A percentile compares a stretch with the other conserved stretches of the same genome.
Conservation (phyloP, 2,797 vertebrate genomes). For the Zalophus californianus region DNA sequence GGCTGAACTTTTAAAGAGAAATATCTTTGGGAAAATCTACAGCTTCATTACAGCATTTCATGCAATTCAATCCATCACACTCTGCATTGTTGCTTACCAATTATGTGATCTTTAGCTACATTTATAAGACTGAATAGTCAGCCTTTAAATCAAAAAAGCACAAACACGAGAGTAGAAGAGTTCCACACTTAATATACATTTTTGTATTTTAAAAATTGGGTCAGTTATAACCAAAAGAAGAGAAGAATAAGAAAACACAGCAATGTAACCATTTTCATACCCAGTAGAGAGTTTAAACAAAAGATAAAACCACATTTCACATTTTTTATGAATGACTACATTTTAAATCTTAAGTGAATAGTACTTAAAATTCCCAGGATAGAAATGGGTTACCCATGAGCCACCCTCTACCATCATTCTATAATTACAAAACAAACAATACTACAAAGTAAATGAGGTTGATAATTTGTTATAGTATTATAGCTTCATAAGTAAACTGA, state of each 20-base stretch:
- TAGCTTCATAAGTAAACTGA: constrained; percentile 40
- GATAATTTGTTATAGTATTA: constrained; percentile 74
- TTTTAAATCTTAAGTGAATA: background rate
- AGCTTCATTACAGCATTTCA: background rate
- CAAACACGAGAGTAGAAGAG: background rate
- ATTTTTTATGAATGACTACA: constrained; percentile 9
- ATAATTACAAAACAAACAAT: constrained; percentile 77
- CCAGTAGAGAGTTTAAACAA: background rate
- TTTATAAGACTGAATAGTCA: background rate
- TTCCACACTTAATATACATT: background rate
- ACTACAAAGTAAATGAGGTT: constrained; percentile 70
- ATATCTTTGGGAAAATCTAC: background rate
- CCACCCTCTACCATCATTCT: background rate
- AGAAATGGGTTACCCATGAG: background rate
- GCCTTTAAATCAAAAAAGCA: background rate
- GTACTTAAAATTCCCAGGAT: background rate
- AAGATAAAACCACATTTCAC: background rate
- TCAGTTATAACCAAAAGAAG: background rate
- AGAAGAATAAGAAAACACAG: background rate
- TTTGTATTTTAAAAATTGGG: background rate
- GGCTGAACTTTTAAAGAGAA: background rate
- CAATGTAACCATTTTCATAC: background rate
- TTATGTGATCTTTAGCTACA: background rate
- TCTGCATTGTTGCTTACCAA: background rate
- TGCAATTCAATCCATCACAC: background rate